phyloP scores from a whole-genome alignment of 2,113 vertebrate species.

The Sinocyclocheilus rhinocerous region DNA sequence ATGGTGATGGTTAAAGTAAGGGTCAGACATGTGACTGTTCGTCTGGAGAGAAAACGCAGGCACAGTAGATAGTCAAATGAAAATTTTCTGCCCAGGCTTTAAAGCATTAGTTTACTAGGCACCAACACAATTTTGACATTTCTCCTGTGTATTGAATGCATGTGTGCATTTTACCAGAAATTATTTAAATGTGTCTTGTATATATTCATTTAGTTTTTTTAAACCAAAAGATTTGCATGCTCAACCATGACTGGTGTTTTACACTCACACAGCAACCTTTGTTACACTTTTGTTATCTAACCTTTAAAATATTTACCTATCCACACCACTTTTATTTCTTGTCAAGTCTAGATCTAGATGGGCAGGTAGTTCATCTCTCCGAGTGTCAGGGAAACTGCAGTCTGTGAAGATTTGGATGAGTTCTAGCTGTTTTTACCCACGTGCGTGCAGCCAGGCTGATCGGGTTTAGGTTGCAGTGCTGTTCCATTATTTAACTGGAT shows the following conservation, averaged over 20 bases:
- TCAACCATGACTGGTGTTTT: background rate
- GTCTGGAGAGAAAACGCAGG: background rate
- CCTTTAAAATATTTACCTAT: background rate
- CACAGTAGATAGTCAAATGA: background rate
- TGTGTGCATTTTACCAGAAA: background rate
- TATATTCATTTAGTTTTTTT: background rate
- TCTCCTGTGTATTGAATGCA: background rate
- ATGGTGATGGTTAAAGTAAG: constrained; percentile 1
- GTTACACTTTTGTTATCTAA: background rate
- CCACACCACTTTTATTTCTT: background rate
- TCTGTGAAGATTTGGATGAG: constrained; percentile 48
- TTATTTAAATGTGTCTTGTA: background rate
- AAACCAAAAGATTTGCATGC: background rate
- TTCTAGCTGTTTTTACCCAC: constrained; percentile 51
- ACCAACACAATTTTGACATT: background rate
- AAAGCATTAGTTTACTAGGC: background rate
- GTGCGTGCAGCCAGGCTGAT: constrained; percentile 71
- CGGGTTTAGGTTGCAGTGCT: constrained; percentile 78
- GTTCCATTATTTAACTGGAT: constrained; percentile 82
- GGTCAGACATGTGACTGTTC: background rate
- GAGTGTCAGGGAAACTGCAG: background rate
- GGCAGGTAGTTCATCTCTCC: background rate
- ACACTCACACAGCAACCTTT: background rate
- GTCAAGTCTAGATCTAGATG: background rate
- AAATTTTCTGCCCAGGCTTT: background rate